Base-by-base conservation (phyloP, 1,140 invertebrate genomes). In the Cardiocondyla obscurior region DNA sequence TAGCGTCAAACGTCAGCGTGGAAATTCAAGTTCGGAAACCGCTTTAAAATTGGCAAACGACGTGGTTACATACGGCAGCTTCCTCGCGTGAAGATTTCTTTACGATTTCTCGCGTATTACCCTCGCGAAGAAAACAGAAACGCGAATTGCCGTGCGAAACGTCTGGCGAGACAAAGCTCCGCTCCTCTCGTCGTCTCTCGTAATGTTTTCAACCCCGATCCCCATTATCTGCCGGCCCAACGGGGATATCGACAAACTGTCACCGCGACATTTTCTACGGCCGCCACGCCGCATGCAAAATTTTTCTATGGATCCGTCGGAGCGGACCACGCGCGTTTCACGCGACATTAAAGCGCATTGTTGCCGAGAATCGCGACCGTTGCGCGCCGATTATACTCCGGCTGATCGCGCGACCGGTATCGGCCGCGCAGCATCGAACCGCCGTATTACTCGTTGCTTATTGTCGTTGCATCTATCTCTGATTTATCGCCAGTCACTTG, bases 291-390 rank as follows among this genome's bases (percentile, higher is more conserved):
- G 62, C 74, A 79, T 69, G 74, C 74, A 39, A 69, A 79, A 79
- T 79, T 79, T 79, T 79, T 79, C 74, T 79, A 79, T 79, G n/a
- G 74, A 39, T 64, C 46, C 53, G 44, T 30, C 46, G 70, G 19
- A 53, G 33, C 70, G 58, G 33, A 64, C 42, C 53, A 60, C 36
- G 46, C 28, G 53, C 36, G 74, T 79, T 79, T 79, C 74, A 79
- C 74, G 62, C 74, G 62, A 79, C 74, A 79, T 79, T 79, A 79
- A 79, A 79, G 62, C 74, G 74, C 74, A 69, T 79, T 79, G 74
- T 79, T 79, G 74, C 74, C 62, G 74, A 22, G 46, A 69, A 36
- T 79, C 74, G 74, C 74, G 74, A 53, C 33, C 74, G 44, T 67
- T 28, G 62, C 74, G 74, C 74, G n/a, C 33, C 74, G 62, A 79